Base-by-base conservation (phyloP, 2,888 invertebrate species). In the Leptinotarsa tumamoca region DNA sequence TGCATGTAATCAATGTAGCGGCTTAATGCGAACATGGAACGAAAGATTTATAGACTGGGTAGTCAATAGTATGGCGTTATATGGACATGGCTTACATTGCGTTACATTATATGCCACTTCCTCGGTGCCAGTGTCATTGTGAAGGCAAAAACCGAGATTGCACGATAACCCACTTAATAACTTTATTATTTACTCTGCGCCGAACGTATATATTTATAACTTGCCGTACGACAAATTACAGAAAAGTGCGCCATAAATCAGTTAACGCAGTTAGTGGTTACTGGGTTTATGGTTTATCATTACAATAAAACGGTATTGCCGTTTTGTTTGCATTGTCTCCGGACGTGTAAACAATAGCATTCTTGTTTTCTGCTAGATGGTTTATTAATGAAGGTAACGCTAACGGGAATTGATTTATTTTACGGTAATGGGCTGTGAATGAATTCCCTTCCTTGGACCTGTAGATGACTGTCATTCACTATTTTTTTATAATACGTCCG, bases 1-100 rank as follows among this genome's bases (percentile, higher is more conserved):
- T 86, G 85, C 86, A 87, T 87, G 87, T 87, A 87, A 87, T 87
- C 87, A 87, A 87, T 87, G 87, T 87, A 87, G 85, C 87, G 86
- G 86, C 86, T 75, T 87, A 87, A 87, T 86, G 85, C 82, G 86
- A 85, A 85, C 87, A 86, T 83, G 84, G 83, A 83, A 84, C 83
- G 81, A 82, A 84, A 87, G 87, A 87, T 87, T 87, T 87, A 87
- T 87, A 84, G 87, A 87, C 87, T 87, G 85, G 73, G 85, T 83
- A 87, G 85, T 87, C 85, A 85, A 87, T 86, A 86, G 85, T 85
- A 85, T 80, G 83, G 78, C 78, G 74, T 73, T 76, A 73, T 76
- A 76, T 76, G 76, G 75, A 69, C 72, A 78, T 74, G 71, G 73
- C 76, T 80, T 80, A 81, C 82, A 81, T 82, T 80, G 81, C 79